These are phyloP conservation scores for Myotis myotis DNA, from an alignment of 2,797 vertebrate species.

Conservation along the genomic window DNA sequence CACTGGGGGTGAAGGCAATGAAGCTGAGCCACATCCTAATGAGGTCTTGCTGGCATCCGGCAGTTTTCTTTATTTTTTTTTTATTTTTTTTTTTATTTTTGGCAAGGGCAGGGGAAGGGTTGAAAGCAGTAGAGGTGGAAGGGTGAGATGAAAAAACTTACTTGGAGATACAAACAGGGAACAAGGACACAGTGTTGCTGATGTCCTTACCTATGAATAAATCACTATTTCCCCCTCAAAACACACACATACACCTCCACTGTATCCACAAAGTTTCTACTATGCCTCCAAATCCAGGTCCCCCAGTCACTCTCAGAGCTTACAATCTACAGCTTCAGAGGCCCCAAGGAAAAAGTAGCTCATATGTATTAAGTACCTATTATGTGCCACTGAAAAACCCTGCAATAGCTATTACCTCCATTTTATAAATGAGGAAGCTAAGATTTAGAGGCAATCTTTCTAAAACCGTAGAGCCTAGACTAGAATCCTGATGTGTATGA, in stretches of 20 bases:
- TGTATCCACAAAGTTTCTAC: constrained; percentile 12
- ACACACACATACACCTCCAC: background rate
- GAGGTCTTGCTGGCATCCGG: background rate
- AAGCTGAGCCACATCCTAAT: constrained; percentile 47
- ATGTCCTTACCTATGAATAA: background rate
- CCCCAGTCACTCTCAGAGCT: background rate
- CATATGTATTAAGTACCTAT: background rate
- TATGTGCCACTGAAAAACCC: background rate
- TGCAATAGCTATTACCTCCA: background rate
- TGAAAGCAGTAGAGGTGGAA: background rate
- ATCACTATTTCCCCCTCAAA: background rate
- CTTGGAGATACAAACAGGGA: background rate
- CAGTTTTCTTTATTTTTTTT: constrained; percentile 23
- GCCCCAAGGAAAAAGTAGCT: background rate
- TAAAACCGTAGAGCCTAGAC: background rate
- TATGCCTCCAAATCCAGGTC: background rate
- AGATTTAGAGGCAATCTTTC: background rate
- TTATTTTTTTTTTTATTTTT: background rate
- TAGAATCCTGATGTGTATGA: background rate
- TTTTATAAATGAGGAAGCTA: constrained; percentile 7
- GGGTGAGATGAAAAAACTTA: background rate
- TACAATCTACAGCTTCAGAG: background rate
- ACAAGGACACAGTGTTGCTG: background rate
- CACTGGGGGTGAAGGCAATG: background rate
- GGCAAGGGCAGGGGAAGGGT: background rate